Base-by-base conservation (phyloP, 2,888 invertebrate species). In the Hedychridium roseum region DNA sequence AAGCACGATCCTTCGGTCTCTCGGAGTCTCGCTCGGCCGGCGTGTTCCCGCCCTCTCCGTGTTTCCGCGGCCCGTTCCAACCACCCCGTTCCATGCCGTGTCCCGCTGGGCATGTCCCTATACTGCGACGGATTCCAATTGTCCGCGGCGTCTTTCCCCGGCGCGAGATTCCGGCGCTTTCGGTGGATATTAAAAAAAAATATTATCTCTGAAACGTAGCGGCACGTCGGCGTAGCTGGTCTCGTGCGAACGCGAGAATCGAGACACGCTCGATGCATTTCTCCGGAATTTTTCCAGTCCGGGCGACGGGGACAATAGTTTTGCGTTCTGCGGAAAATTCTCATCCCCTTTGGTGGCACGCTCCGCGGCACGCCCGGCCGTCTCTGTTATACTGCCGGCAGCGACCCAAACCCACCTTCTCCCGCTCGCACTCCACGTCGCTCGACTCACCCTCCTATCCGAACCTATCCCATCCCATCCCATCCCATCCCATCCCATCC, bases 321-420 rank as follows among this genome's bases (percentile, higher is more conserved):
- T 51, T 21, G 14, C 77, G 27, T 44, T 14, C 41, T 47, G 46
- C 52, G 64, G 67, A 71, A 73, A 75, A 73, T 73, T 74, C 78
- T 69, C 77, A 77, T 76, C 78, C 78, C 78, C 77, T 74, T 75
- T 74, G 73, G 76, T 76, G 78, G 78, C 78, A 78, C 78, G 78
- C 78, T 78, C 76, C 74, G 77, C 77, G 78, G 78, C 78, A 77
- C 78, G 78, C 78, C 78, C 78, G 78, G 71, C 70, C 74, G 76
- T 75, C 76, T 75, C 74, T 73, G 76, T 75, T 76, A 74, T 76
- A 76, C 74, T 70, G 74, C 74, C 72, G 71, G 74, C 74, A 73
- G 76, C 75, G 69, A 68, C 73, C 71, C 72, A 70, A 68, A 62
- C 62, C 65, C n/a, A 64, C 63, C 54, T n/a, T n/a, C 41, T 44